A percentile compares a stretch with the other conserved stretches of the same genome.
These are phyloP conservation scores for Gerris buenoi DNA, from an alignment of 1,140 invertebrate genomes.

Conservation along the genomic window DNA sequence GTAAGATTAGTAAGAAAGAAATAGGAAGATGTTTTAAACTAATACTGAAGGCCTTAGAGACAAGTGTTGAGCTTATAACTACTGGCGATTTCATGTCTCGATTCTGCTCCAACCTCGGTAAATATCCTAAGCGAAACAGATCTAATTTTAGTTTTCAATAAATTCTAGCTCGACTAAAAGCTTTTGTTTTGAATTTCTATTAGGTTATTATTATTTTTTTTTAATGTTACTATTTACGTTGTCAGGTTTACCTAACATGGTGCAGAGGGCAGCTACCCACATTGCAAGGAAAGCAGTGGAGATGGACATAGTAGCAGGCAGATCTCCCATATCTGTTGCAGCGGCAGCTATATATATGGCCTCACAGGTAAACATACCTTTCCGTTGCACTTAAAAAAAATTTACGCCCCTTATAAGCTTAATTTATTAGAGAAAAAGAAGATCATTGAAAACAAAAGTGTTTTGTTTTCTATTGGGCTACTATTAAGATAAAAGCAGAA, in stretches of 20 bases:
- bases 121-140: no score
- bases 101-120: conserved; percentile 69
- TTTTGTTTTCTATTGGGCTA: no score
- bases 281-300: conserved; percentile 95
- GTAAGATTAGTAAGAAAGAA: conserved; percentile 98
- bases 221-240: conserved; percentile 1
- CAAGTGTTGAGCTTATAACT: conserved; percentile 93
- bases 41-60: conserved; percentile 81
- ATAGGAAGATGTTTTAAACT: conserved; percentile 94
- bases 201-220: neutral
- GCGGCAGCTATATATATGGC: conserved; percentile 99
- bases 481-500: no score
- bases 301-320: conserved; percentile 92
- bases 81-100: conserved; percentile 97
- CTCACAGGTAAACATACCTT: conserved; percentile 69
- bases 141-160: neutral
- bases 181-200: neutral
- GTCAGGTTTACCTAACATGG: conserved; percentile 63
- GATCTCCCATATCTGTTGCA: conserved; percentile 96
- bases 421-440: no score
- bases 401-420: no score
- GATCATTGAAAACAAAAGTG: no score
- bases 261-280: conserved; percentile 89
- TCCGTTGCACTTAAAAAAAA: no score
- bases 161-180: neutral